Base-by-base conservation (phyloP, 2,113 vertebrate species). In the Tachysurus vachellii region DNA sequence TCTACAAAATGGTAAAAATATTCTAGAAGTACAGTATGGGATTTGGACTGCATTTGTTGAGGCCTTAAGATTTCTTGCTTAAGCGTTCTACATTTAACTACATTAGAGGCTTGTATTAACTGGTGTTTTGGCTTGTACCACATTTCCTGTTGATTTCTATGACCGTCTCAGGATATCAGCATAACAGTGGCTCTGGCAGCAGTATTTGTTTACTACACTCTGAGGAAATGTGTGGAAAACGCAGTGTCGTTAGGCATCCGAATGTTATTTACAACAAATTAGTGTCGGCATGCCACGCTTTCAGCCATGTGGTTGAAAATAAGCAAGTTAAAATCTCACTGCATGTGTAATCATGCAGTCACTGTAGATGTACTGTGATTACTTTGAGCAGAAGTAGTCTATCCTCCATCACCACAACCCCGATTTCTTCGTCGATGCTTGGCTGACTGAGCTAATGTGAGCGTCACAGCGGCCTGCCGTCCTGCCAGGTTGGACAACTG, bases 211-310 rank as follows among this genome's bases (percentile, higher is more conserved):
- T 73, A 23, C 21, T 57, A 71, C 53, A 56, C 66, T 84, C 19
- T 0, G 50, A 57, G 82, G 61, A 83, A 50, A 50, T 82, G 28
- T 82, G 80, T 10, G 17, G 42, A 64, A n/a, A 64, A 66, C 28
- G 2, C 81, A 64, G 21, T 2, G 12, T 50, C 31, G 44, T 13
- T 50, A 50, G 53, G 64, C 64, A 54, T 36, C 50, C 13, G 47
- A 70, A 70, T 83, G 21, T 54, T 54, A 57, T 80, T 86, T 68
- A 44, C 47, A 31, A 64, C 10, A 54, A 70, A 64, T 68, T 70
- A 70, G 50, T 80, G 61, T 42, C 59, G 42, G 66, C 66, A 42
- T 53, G 66, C 53, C 66, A 57, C 11, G 12, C 53, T 42, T 84
- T 79, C 50, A 23, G 31, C 16, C 50, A 2, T 26, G 80, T 62